Evolutionary conservation across 2,113 vertebrate genomes (phyloP).

Genomic region (Junco hyemalis): DNA sequence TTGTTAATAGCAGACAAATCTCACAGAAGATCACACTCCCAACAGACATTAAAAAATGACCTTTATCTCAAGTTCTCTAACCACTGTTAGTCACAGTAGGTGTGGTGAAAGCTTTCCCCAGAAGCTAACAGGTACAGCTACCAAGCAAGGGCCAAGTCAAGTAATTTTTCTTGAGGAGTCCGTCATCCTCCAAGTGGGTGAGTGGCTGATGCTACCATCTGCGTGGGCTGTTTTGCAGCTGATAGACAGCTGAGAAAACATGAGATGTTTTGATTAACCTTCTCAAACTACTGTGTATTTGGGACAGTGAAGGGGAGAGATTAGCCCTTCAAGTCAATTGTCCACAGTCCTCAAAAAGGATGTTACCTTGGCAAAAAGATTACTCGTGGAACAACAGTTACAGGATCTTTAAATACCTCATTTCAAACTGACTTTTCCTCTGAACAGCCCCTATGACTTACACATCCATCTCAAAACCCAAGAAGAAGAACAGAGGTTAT

Average conservation of each 20-base stretch:
- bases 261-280: background rate
- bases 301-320: background rate
- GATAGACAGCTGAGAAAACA: background rate
- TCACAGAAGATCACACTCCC: background rate
- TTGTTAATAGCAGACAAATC: background rate
- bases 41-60: background rate
- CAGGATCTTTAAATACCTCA: background rate
- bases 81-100: background rate
- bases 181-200: background rate
- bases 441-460: background rate
- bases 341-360: background rate
- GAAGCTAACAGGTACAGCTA: background rate
- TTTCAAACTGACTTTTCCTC: background rate
- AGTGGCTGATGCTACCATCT: background rate
- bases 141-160: background rate
- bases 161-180: background rate
- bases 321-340: background rate
- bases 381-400: background rate
- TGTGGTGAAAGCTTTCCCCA: background rate
- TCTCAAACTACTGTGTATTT: background rate
- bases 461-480: rapidly evolving
- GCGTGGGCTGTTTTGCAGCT: background rate
- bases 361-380: background rate
- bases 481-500: background rate
- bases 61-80: background rate